phyloP scores from a whole-genome alignment of 2,113 vertebrate species.

The Enhydra lutris region DNA sequence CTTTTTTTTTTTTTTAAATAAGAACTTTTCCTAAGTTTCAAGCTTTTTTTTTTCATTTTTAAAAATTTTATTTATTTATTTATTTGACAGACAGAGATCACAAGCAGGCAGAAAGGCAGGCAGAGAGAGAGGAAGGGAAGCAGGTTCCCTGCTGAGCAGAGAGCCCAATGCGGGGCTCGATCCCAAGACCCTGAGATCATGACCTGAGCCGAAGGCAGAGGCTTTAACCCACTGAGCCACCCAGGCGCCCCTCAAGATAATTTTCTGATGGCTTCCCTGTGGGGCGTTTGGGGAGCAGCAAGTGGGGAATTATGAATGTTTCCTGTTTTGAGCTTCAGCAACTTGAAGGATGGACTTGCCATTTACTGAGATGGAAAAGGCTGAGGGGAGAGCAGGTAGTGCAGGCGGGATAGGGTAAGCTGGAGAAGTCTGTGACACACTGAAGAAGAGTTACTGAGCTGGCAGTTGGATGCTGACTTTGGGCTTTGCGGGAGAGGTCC shows the following conservation, averaged over 20 bases:
- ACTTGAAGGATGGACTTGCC: background rate
- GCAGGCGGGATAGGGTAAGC: background rate
- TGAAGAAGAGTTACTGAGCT: background rate
- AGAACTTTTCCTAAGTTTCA: too few relatives aligned
- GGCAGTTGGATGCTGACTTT: background rate
- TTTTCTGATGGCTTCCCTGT: background rate
- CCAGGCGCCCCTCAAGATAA: background rate
- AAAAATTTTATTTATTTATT: too few relatives aligned
- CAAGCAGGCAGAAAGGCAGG: too few relatives aligned
- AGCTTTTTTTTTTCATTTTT: too few relatives aligned
- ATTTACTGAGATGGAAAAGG: background rate
- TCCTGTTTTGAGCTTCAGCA: background rate
- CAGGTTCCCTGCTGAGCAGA: too few relatives aligned
- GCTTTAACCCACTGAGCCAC: too few relatives aligned
- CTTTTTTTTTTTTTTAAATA: too few relatives aligned
- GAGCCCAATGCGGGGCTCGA: too few relatives aligned
- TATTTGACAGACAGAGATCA: too few relatives aligned
- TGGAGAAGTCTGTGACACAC: background rate
- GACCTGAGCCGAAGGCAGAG: too few relatives aligned
- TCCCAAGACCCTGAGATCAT: too few relatives aligned
- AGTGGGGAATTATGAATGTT: background rate
- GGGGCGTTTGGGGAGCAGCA: background rate
- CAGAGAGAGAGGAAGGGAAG: too few relatives aligned
- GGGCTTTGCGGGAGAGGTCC: background rate
- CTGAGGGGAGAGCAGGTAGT: background rate